Evolutionary conservation across 2,888 invertebrate genomes (phyloP), one percentile per base, ranked within the genome.

Genomic region (Latheticus oryzae): DNA sequence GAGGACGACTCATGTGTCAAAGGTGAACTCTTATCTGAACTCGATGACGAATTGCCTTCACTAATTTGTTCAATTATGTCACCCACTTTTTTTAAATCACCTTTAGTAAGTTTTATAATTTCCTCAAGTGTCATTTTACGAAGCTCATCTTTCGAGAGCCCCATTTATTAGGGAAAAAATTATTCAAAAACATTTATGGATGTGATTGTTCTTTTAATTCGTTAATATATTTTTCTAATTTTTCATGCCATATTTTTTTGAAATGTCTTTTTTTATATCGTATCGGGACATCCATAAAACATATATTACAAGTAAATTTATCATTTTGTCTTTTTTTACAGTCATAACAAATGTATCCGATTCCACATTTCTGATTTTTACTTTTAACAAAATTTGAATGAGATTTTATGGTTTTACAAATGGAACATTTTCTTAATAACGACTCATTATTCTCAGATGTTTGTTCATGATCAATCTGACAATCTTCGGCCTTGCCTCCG

Each of bases 241-340:
- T 30, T 43, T 43, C 43, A 43, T 26, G 43, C 28, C 45, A 45
- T 32, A 45, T 32, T 15, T 45, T 45, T 30, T 45, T 45, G 45
- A 32, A 43, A 43, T 32, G 19, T 45, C 21, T 32, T 45, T 45
- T 45, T 30, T 32, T 32, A 45, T 45, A 32, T 45, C 21, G 32
- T 32, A 19, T 45, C 28, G 24, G 24, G 19, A 24, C 42, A 12
- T 42, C 42, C 24, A 42, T 42, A 42, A 42, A 42, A 15, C 45
- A 45, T 32, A 45, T 45, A 45, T 45, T 45, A 45, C 45, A 45
- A 45, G 30, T 43, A 43, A 43, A 43, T 43, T 43, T 43, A 43
- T 26, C 30, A 43, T 43, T 43, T 43, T 28, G 43, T 38, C 21
- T 38, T 38, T 38, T 32, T 32, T 32, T 32, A 32, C 32, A 32